Conservation (phyloP, 2,113 vertebrate genomes). For the Corythornis madagascariensis region DNA sequence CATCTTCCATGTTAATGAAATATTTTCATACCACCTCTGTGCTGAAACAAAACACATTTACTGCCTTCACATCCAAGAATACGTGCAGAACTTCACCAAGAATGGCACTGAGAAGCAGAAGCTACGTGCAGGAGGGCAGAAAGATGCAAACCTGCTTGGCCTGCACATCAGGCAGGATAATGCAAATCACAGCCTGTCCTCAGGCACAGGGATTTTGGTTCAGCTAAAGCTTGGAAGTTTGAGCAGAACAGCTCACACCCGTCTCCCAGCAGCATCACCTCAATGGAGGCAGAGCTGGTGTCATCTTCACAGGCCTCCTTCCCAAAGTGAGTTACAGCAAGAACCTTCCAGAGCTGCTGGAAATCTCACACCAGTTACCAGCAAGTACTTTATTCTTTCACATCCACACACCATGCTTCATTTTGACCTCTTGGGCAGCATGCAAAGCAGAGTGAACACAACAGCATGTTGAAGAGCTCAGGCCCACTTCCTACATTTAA, state of each 20-base stretch:
- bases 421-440: neutral
- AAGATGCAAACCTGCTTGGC: neutral
- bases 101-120: neutral
- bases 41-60: neutral
- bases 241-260: neutral
- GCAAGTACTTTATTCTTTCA: neutral
- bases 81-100: neutral
- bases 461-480: neutral
- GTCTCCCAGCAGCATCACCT: neutral
- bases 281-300: neutral
- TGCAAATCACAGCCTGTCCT: neutral
- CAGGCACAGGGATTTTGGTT: neutral
- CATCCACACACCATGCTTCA: fast-evolving
- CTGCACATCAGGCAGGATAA: neutral
- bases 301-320: neutral
- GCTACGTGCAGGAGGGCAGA: neutral
- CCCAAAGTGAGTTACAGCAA: neutral
- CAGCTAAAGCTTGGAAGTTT: neutral
- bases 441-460: neutral
- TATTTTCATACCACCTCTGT: neutral
- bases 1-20: neutral
- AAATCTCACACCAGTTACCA: neutral
- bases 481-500: neutral
- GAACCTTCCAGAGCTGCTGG: neutral
- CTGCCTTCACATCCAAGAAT: neutral